Evolutionary conservation across 2,797 vertebrate species (phyloP).

Genomic region (Okamejei kenojei): DNA sequence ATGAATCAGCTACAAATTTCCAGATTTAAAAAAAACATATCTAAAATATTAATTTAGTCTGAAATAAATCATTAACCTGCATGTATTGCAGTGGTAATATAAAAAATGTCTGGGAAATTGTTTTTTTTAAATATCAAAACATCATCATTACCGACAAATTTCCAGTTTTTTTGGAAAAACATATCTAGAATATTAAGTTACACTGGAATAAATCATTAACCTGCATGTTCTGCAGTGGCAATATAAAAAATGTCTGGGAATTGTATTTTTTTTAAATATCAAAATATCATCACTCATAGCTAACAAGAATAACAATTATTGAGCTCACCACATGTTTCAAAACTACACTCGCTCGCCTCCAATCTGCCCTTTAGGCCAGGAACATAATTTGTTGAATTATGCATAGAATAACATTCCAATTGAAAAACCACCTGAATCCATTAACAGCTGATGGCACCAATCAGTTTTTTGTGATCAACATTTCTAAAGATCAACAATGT

Average conservation of each 20-base stretch:
- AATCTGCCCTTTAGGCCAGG: constrained; percentile 4
- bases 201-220: neutral
- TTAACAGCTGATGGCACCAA: neutral
- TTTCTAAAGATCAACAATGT: constrained; percentile 28
- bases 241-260: neutral
- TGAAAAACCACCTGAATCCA: constrained; percentile 29
- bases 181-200: no score
- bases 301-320: constrained; percentile 27
- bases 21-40: no score
- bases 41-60: no score
- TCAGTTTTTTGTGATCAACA: constrained; percentile 5
- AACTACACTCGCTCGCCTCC: neutral
- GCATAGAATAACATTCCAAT: constrained; percentile 27
- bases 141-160: neutral
- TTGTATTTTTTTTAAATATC: neutral
- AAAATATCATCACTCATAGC: neutral
- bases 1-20: neutral
- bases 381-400: constrained; percentile 23
- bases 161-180: neutral
- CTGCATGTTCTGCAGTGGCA: neutral
- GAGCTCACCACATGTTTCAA: neutral
- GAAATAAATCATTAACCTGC: neutral
- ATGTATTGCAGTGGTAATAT: neutral
- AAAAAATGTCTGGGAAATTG: neutral
- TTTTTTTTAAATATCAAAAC: neutral